Evolutionary conservation across 2,888 invertebrate species (phyloP), one percentile per base, ranked within the genome.

Genomic region (Catonia carolina): DNA sequence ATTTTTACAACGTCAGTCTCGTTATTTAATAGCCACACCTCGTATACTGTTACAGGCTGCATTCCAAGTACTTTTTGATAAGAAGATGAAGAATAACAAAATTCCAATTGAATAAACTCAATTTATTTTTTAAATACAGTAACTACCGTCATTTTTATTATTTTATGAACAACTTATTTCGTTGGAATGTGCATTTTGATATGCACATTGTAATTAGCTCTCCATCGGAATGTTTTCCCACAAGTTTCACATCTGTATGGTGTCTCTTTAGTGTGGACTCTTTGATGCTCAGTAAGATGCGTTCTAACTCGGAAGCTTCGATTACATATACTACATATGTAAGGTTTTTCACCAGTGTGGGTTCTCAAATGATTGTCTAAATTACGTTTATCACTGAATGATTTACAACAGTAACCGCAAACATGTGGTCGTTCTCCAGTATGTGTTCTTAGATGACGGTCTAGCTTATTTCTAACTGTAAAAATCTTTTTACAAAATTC

Each of bases 321-420:
- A 23, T 53, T 53, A 31, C 61, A 62, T 17, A 59, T 31, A 8
- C 53, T 35, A 37, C 62, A 62, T 17, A 54, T 31, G 37, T 45
- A 61, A 4, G 61, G 61, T 35, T 69, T 67, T 20, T 66, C 67
- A 5, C 69, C 67, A 0, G 69, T 67, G 62, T 74, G 74, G 2
- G 68, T 69, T 15, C 67, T 58, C 45, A 66, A 64, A 54, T 74
- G 74, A 2, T 70, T 70, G 17, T 69, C 67, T 27, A 73, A 63
- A 60, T 73, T 73, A n/a, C 72, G 65, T 61, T 71, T 73, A 63
- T 73, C 73, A 2, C 70, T 67, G 60, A 73, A 74, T 2, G 70
- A 67, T 56, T 70, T 71, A 3, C 64, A 66, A 59, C 74, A 74
- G 31, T 68, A 64, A 20, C 66, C 62, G 59, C 74, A 74, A n/a